Percentiles rank a stretch among this genome's conserved stretches.
Conservation (phyloP, 2,113 vertebrate species). For the Sorex fumeus region DNA sequence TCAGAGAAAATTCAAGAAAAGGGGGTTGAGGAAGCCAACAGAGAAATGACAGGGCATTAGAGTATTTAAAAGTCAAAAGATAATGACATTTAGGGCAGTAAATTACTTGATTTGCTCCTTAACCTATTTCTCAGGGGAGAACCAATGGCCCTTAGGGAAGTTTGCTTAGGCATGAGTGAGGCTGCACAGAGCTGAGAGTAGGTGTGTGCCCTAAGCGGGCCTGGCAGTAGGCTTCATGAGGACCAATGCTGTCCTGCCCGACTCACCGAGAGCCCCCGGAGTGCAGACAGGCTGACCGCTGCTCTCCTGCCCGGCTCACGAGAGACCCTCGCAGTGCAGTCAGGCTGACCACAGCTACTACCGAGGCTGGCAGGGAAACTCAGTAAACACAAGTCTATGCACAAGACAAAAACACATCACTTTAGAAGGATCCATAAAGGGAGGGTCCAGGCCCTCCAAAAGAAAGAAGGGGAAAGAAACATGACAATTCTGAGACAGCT, state of each 20-base stretch:
- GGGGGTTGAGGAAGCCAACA: background rate
- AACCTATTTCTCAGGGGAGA: constrained; percentile 59
- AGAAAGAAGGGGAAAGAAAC: constrained; percentile 2
- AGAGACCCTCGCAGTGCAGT: background rate
- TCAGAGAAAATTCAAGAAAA: background rate
- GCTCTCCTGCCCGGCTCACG: background rate
- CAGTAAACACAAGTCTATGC: background rate
- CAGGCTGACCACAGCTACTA: background rate
- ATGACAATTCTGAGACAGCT: background rate
- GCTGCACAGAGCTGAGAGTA: background rate
- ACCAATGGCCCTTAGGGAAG: background rate
- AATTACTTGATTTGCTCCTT: constrained; percentile 49
- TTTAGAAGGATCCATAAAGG: background rate
- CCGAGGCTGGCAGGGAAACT: background rate
- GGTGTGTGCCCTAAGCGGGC: constrained; percentile 46
- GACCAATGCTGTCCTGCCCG: too few relatives aligned
- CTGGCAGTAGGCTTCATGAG: constrained; percentile 38
- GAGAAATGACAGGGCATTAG: background rate
- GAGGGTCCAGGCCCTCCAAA: background rate
- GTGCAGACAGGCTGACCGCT: background rate
- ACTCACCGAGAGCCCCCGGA: background rate
- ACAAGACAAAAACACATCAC: constrained; percentile 4
- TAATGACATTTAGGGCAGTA: background rate
- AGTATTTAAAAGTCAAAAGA: background rate
- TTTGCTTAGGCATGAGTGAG: too few relatives aligned